Evolutionary conservation across 2,113 vertebrate genomes (phyloP).

Genomic region (Todiramphus saurophagus): DNA sequence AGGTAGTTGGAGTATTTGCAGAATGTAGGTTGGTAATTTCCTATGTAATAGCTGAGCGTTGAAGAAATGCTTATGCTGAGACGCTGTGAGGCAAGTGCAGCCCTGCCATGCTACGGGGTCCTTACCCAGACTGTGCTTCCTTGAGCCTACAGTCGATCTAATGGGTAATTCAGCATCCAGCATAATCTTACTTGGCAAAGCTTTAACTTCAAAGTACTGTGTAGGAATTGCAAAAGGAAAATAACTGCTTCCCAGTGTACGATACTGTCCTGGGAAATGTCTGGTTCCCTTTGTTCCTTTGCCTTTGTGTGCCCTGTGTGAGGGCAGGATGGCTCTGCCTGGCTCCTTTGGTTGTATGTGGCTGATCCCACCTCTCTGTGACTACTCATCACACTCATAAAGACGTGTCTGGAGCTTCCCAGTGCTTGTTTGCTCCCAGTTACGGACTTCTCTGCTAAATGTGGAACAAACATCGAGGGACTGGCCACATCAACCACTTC

Average conservation of each 20-base stretch:
- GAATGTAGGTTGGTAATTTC: neutral
- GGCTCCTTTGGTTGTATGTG: neutral
- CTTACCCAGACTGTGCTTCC: neutral
- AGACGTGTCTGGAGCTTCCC: neutral
- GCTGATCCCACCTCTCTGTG: neutral
- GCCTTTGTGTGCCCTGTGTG: neutral
- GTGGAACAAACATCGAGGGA: neutral
- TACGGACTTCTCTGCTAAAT: neutral
- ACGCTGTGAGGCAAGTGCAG: neutral
- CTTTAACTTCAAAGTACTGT: neutral
- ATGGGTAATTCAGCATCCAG: neutral
- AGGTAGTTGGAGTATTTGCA: neutral
- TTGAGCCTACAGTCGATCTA: neutral
- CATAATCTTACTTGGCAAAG: neutral
- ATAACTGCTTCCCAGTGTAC: neutral
- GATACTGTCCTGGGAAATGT: neutral
- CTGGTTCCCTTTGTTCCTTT: neutral
- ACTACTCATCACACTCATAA: neutral
- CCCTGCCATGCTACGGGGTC: neutral
- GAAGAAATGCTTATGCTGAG: neutral
- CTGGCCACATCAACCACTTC: neutral
- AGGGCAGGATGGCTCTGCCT: neutral
- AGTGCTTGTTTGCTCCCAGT: neutral
- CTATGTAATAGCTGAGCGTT: neutral
- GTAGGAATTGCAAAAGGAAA: neutral